Conservation (phyloP, 2,888 invertebrate species). For the Anaspis maculata region DNA sequence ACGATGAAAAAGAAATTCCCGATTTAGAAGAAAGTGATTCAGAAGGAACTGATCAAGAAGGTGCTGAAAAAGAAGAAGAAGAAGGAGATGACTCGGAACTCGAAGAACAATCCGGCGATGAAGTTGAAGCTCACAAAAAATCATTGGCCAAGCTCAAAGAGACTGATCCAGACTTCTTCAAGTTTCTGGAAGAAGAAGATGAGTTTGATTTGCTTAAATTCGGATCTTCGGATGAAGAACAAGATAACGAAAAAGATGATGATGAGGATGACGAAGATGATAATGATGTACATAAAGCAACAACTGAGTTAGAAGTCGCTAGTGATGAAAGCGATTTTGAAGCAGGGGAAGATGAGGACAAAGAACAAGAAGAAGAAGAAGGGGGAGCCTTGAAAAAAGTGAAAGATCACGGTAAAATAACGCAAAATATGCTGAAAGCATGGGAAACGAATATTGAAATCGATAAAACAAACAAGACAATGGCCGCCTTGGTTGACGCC, state of each 20-base stretch:
- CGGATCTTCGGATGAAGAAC: slow-evolving; percentile 47
- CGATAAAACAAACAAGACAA: slow-evolving; percentile 55
- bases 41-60: too few relatives aligned
- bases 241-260: slow-evolving; percentile 35
- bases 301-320: slow-evolving; percentile 57
- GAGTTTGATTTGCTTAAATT: slow-evolving; percentile 71
- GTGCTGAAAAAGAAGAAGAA: too few relatives aligned
- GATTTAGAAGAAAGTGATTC: slow-evolving; percentile 1
- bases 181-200: slow-evolving; percentile 78
- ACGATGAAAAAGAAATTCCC: too few relatives aligned
- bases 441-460: slow-evolving; percentile 65
- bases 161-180: slow-evolving; percentile 84
- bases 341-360: slow-evolving; percentile 30
- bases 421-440: slow-evolving; percentile 61
- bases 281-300: slow-evolving; percentile 53
- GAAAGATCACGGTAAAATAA: slow-evolving; percentile 45
- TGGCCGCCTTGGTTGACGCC: slow-evolving; percentile 61
- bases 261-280: slow-evolving; percentile 36
- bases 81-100: slow-evolving; percentile 9
- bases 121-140: slow-evolving; percentile 52
- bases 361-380: not conserved
- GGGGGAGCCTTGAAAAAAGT: slow-evolving; percentile 20
- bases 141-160: slow-evolving; percentile 67
- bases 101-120: slow-evolving; percentile 17
- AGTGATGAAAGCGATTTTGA: slow-evolving; percentile 85